Evolutionary conservation across 2,888 invertebrate genomes (phyloP).

Genomic region (Macrophya alboannulata): DNA sequence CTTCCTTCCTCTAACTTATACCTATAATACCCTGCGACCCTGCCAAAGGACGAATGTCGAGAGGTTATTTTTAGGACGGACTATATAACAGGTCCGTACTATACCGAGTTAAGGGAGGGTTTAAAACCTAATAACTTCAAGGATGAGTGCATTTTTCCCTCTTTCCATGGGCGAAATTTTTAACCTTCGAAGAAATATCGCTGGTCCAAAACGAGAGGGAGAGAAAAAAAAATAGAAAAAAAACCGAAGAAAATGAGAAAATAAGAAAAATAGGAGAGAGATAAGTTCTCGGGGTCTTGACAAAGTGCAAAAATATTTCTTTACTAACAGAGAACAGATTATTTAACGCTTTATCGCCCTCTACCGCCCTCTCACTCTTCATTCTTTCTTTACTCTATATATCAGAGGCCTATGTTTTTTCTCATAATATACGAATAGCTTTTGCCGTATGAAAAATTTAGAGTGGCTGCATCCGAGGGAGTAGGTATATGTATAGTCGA

Average conservation of each 20-base stretch:
- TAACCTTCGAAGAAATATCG: not conserved
- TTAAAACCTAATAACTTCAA: conserved; percentile 13
- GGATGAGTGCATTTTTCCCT: conserved; percentile 11
- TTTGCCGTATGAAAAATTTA: not conserved
- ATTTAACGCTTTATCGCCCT: conserved; percentile 35
- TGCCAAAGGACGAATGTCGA: not conserved
- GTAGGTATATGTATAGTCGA: not conserved
- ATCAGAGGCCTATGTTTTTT: conserved; percentile 7
- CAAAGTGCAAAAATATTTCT: conserved; percentile 51
- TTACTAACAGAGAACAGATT: conserved; percentile 17
- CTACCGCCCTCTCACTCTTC: conserved; percentile 8
- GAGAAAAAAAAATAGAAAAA: not conserved
- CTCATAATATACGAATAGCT: conserved; percentile 6
- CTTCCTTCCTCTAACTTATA: not conserved
- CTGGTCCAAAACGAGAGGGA: not conserved
- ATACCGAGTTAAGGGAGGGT: not conserved
- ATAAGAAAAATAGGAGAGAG: not conserved
- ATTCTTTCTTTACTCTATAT: conserved; percentile 38
- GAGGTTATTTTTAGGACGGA: conserved; percentile 1
- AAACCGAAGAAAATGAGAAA: too few species aligned
- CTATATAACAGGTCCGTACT: not conserved
- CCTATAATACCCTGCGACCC: too few species aligned
- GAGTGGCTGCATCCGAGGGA: not conserved
- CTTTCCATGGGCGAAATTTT: not conserved
- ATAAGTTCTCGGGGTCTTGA: not conserved